Evolutionary conservation across 2,888 invertebrate species (phyloP).

Genomic region (Andricus quercusramuli): DNA sequence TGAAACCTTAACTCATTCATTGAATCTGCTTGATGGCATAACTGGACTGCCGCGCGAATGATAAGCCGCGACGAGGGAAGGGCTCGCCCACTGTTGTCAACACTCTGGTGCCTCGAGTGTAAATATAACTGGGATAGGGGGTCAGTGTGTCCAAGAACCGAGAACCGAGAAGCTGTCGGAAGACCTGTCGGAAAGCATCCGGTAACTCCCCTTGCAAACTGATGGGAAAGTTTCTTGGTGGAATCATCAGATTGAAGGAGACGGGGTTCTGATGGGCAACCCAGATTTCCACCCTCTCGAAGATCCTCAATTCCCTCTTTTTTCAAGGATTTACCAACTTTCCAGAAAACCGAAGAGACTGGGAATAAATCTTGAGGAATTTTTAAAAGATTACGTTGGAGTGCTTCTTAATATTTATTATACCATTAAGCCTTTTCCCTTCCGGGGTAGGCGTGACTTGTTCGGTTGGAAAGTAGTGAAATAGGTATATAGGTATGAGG

Average conservation of each 20-base stretch:
- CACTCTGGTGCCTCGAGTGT: no score
- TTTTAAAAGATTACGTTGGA: background rate
- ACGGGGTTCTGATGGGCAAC: background rate
- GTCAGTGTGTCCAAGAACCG: background rate
- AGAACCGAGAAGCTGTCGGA: background rate
- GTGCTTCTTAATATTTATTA: no score
- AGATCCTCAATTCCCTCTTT: background rate
- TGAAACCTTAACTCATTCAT: conserved; percentile 44
- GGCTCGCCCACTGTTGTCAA: no score
- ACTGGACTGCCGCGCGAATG: no score
- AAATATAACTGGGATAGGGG: no score
- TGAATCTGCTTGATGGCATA: conserved; percentile 35
- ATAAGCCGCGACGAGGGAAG: no score
- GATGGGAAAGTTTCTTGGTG: background rate
- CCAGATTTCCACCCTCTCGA: background rate
- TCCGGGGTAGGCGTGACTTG: no score
- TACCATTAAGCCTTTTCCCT: no score
- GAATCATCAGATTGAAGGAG: background rate
- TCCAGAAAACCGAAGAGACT: background rate
- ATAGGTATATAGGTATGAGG: no score
- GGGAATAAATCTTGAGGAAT: background rate
- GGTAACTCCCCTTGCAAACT: conserved; percentile 13
- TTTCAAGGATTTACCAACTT: background rate
- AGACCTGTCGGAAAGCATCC: conserved; percentile 20
- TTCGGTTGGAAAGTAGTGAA: no score